Conservation (phyloP, 2,797 vertebrate genomes). For the Varecia variegata region DNA sequence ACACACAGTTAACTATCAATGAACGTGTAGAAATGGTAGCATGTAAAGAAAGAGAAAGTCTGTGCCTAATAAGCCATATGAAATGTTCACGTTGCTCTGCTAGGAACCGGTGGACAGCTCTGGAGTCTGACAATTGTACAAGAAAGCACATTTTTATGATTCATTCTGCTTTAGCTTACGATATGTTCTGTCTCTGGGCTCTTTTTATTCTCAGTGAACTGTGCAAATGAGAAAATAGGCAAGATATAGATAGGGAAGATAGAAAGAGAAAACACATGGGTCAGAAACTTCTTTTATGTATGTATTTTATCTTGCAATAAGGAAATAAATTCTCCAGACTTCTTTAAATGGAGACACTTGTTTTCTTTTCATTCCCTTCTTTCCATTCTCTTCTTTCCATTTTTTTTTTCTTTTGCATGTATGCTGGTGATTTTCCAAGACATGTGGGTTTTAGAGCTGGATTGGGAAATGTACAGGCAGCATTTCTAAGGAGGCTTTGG, state of each 20-base stretch:
- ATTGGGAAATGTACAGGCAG: neutral
- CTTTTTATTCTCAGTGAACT: neutral
- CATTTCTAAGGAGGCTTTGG: neutral
- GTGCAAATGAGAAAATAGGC: conserved; percentile 26
- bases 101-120: neutral
- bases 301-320: neutral
- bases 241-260: neutral
- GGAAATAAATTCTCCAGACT: neutral
- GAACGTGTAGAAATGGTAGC: neutral
- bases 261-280: neutral
- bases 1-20: neutral
- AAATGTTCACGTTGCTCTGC: neutral
- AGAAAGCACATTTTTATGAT: neutral
- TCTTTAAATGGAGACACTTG: neutral
- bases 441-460: neutral
- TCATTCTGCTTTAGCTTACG: neutral
- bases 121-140: neutral
- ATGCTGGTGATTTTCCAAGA: neutral
- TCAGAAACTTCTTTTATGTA: neutral
- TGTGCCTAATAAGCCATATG: neutral
- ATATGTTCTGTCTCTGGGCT: neutral
- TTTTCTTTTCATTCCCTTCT: neutral
- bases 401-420: neutral
- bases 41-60: neutral
- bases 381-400: neutral